phyloP scores from a whole-genome alignment of 1,140 invertebrate genomes.

The Homalodisca vitripennis region DNA sequence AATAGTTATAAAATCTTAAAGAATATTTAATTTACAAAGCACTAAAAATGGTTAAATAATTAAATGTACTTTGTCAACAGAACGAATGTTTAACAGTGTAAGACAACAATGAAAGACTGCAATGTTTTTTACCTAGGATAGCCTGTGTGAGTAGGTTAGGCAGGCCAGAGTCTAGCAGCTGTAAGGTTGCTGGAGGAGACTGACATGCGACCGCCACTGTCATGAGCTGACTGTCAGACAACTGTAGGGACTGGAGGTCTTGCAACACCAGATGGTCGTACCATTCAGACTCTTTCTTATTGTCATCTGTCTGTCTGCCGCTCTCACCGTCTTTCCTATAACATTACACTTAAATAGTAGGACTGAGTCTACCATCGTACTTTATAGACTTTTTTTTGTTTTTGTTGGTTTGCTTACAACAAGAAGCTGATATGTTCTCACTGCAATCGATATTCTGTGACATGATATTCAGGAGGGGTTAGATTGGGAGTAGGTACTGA shows the following conservation, averaged over 20 bases:
- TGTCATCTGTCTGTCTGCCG: slow-evolving; percentile 64
- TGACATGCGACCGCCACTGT: slow-evolving; percentile 74
- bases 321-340: slow-evolving; percentile 49
- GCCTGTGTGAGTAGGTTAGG: slow-evolving; percentile 62
- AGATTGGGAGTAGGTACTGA: too few relatives aligned
- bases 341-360: too few relatives aligned
- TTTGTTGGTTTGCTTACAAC: too few relatives aligned
- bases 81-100: too few relatives aligned
- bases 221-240: slow-evolving; percentile 64
- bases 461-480: too few relatives aligned
- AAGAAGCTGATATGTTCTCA: too few relatives aligned
- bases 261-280: slow-evolving; percentile 49
- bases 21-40: not conserved
- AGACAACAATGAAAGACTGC: not conserved
- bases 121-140: slow-evolving; percentile 48
- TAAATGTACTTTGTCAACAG: too few relatives aligned
- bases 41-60: too few relatives aligned
- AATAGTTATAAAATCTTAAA: not conserved
- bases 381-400: too few relatives aligned
- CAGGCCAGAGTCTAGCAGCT: slow-evolving; percentile 73
- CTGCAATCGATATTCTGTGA: too few relatives aligned
- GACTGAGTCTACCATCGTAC: too few relatives aligned
- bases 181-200: slow-evolving; percentile 69
- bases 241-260: slow-evolving; percentile 50
- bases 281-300: slow-evolving; percentile 60